Evolutionary conservation across 2,113 vertebrate species (phyloP).

Genomic region (Regulus satrapa): DNA sequence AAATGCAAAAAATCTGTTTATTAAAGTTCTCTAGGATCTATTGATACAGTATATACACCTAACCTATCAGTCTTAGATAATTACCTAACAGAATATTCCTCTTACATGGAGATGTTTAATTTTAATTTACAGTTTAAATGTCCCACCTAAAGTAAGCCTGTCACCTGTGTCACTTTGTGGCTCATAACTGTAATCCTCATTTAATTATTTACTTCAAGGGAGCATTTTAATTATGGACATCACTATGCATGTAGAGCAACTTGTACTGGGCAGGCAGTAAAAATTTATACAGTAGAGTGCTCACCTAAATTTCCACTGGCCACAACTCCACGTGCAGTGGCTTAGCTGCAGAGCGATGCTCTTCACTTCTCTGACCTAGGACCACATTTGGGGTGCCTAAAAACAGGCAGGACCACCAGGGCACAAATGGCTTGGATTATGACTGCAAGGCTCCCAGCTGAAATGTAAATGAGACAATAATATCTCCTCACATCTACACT

Average conservation of each 20-base stretch:
- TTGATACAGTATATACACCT: background rate
- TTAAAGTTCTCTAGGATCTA: background rate
- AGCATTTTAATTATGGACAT: slow-evolving; percentile 43
- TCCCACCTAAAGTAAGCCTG: slow-evolving; percentile 24
- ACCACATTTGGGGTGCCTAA: background rate
- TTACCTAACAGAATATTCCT: background rate
- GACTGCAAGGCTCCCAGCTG: background rate
- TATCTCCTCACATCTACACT: background rate
- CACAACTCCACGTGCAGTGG: background rate
- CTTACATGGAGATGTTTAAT: background rate
- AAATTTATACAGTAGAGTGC: background rate
- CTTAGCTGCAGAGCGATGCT: background rate
- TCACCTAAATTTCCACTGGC: background rate
- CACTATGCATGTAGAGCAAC: background rate
- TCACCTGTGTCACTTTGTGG: slow-evolving; percentile 4
- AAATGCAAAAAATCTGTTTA: background rate
- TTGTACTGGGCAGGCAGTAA: background rate
- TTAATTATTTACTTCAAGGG: slow-evolving; percentile 63
- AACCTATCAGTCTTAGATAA: slow-evolving; percentile 1
- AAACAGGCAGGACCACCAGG: background rate
- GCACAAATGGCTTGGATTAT: background rate
- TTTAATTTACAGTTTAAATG: slow-evolving; percentile 42
- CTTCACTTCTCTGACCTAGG: background rate
- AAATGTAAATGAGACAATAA: background rate
- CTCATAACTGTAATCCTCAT: slow-evolving; percentile 33